Conservation (phyloP, 2,797 vertebrate species). For the Pseudocheirus occidentalis region DNA sequence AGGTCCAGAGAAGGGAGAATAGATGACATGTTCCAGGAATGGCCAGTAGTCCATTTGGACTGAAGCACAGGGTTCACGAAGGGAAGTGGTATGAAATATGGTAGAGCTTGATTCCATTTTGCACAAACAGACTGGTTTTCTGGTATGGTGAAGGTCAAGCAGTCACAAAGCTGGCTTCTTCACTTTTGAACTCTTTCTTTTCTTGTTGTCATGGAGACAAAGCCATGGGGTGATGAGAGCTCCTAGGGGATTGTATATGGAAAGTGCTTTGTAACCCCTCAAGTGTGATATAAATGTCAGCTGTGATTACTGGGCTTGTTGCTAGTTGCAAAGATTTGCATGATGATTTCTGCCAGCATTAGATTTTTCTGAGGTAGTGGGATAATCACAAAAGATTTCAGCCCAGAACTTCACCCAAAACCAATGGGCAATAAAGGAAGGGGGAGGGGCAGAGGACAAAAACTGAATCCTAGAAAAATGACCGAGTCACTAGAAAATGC, state of each 20-base stretch:
- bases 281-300: neutral
- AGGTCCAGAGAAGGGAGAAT: neutral
- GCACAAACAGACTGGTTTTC: neutral
- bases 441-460: neutral
- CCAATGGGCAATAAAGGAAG: neutral
- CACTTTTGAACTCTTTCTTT: neutral
- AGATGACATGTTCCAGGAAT: neutral
- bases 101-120: neutral
- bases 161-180: neutral
- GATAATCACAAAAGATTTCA: neutral
- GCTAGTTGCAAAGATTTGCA: neutral
- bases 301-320: neutral
- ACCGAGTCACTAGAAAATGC: neutral
- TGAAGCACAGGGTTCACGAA: neutral
- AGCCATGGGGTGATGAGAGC: neutral
- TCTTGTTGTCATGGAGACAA: neutral
- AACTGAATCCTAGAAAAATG: neutral
- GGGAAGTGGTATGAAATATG: neutral
- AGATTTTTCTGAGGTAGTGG: neutral
- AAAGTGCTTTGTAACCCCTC: neutral
- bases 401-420: neutral
- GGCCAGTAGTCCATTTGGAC: neutral
- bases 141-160: neutral
- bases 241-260: neutral
- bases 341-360: neutral